phyloP scores from a whole-genome alignment of 2,113 vertebrate species.

The Heliornis fulica region DNA sequence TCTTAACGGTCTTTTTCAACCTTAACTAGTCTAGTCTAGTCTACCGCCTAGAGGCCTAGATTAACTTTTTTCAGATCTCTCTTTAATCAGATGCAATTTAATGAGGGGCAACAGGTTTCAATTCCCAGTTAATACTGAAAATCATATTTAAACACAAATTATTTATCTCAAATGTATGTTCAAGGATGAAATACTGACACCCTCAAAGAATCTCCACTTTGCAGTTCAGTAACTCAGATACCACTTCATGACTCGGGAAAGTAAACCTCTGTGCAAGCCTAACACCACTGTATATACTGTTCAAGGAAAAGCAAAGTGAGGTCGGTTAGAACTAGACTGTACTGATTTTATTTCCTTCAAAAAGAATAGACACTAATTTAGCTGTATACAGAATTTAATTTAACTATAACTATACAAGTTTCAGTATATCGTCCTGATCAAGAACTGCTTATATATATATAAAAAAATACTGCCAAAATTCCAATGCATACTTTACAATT shows the following conservation, averaged over 20 bases:
- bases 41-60: neutral
- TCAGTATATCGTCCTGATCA: conserved; percentile 48
- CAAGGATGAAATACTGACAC: neutral
- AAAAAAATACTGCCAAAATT: conserved; percentile 43
- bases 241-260: neutral
- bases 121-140: neutral
- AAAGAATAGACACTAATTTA: conserved; percentile 52
- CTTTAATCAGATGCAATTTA: neutral
- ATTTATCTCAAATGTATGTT: neutral
- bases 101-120: neutral
- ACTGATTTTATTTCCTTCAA: conserved; percentile 59
- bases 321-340: conserved; percentile 50
- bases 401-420: conserved; percentile 64
- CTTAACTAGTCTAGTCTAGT: no score
- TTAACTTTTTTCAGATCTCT: neutral
- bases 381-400: conserved; percentile 65
- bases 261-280: neutral
- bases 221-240: neutral
- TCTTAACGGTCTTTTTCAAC: no score
- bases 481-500: conserved; percentile 36
- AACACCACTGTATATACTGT: neutral
- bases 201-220: neutral
- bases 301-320: conserved; percentile 24
- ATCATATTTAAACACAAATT: neutral
- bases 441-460: conserved; percentile 31